Conservation (phyloP, 1,140 invertebrate species). For the Drosophila santomea region DNA sequence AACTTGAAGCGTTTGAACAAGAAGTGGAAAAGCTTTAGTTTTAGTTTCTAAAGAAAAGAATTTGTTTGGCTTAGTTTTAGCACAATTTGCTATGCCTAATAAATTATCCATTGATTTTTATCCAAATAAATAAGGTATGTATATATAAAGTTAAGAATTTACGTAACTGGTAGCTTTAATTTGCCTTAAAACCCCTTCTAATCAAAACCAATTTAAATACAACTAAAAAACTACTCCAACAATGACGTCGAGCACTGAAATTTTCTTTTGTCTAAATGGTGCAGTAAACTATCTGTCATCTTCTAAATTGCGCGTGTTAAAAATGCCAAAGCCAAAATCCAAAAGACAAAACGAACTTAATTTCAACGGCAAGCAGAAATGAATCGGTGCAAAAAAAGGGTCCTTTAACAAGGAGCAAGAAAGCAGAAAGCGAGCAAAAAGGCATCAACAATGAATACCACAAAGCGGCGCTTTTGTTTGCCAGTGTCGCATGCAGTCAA, state of each 20-base stretch:
- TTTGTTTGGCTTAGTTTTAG: no score
- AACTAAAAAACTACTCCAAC: background rate
- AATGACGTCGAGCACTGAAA: background rate
- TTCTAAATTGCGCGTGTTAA: slow-evolving; percentile 38
- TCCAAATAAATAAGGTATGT: no score
- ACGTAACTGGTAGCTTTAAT: no score
- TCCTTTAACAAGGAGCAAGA: slow-evolving; percentile 19
- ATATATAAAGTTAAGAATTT: no score
- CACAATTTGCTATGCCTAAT: no score
- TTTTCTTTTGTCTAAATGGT: slow-evolving; percentile 9
- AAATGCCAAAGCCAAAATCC: slow-evolving; percentile 21
- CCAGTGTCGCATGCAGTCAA: slow-evolving; percentile 70
- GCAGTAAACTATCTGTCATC: slow-evolving; percentile 49
- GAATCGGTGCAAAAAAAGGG: slow-evolving; percentile 43
- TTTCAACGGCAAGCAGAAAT: slow-evolving; percentile 57
- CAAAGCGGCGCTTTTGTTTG: slow-evolving; percentile 74
- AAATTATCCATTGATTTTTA: no score
- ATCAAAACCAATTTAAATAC: background rate
- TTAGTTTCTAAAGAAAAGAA: background rate
- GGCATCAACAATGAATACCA: slow-evolving; percentile 69
- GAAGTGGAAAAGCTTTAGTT: no score
- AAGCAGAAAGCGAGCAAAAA: slow-evolving; percentile 17
- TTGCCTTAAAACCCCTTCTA: background rate
- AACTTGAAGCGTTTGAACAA: background rate
- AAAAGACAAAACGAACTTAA: slow-evolving; percentile 56